Evolutionary conservation across 2,113 vertebrate species (phyloP).

Genomic region (Lycaon pictus): DNA sequence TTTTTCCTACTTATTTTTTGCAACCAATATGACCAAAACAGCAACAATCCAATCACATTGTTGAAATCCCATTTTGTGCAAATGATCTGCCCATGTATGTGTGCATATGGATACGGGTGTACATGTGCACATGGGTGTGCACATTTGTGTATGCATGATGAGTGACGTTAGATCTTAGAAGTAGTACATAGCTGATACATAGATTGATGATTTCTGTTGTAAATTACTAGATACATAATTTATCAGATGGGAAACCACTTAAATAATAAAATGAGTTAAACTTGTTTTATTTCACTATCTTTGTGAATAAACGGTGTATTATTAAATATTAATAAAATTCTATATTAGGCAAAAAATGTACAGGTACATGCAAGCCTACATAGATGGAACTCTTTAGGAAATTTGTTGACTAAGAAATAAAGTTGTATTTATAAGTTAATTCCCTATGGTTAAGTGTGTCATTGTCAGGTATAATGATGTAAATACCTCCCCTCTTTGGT

Average conservation of each 20-base stretch:
- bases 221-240: not conserved
- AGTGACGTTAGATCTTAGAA: not conserved
- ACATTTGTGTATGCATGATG: not conserved
- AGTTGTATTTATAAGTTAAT: slow-evolving; percentile 17
- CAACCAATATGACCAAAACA: not conserved
- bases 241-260: not conserved
- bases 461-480: not conserved
- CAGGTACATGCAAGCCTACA: not conserved
- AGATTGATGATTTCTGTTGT: not conserved
- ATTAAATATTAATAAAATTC: slow-evolving; percentile 45
- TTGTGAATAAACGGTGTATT: not conserved
- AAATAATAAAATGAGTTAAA: not conserved
- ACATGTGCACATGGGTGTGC: not conserved
- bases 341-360: not conserved
- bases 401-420: not conserved
- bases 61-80: not conserved
- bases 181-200: not conserved
- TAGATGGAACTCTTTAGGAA: not conserved
- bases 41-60: not conserved
- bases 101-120: too few relatives aligned
- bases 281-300: not conserved
- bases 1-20: not conserved
- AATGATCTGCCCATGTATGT: not conserved
- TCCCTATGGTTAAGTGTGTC: not conserved
- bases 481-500: not conserved